A percentile compares a stretch with the other conserved stretches of the same genome.
Conservation (phyloP, 2,888 invertebrate genomes). For the Latrodectus hesperus region DNA sequence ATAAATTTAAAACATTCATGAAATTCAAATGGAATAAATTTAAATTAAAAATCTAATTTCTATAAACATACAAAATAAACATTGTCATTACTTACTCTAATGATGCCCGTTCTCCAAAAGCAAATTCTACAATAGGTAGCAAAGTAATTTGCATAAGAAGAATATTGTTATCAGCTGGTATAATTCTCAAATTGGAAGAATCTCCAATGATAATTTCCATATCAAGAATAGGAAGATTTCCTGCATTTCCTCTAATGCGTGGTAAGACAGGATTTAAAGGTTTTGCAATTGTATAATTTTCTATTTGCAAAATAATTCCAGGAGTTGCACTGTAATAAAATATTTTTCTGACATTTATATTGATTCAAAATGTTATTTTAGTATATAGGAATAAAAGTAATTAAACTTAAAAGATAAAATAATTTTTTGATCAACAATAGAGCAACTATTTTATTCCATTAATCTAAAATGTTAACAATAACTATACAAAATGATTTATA, state of each 20-base stretch:
- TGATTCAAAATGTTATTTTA: no score
- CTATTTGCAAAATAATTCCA: conserved; percentile 48
- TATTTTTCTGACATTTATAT: no score
- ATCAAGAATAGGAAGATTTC: conserved; percentile 39
- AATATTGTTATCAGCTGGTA: conserved; percentile 34
- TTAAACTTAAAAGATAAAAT: no score
- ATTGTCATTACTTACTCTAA: conserved; percentile 39
- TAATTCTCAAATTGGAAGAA: conserved; percentile 30
- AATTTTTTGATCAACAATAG: no score
- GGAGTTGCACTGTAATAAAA: conserved; percentile 43
- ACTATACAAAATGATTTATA: no score
- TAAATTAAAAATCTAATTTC: not conserved
- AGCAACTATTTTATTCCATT: no score
- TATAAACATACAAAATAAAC: not conserved
- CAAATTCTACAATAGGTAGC: conserved; percentile 49
- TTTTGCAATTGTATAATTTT: conserved; percentile 46
- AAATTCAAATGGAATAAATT: not conserved
- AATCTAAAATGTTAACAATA: no score
- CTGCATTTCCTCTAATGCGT: conserved; percentile 45
- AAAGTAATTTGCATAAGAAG: conserved; percentile 45
- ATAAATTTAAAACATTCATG: not conserved
- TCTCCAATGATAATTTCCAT: conserved; percentile 53
- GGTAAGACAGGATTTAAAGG: conserved; percentile 37
- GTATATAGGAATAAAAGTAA: no score
- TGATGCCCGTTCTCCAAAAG: conserved; percentile 55